Evolutionary conservation across 2,797 vertebrate genomes (phyloP), one percentile per base, ranked within the genome.

Genomic region (Falco rusticolus): DNA sequence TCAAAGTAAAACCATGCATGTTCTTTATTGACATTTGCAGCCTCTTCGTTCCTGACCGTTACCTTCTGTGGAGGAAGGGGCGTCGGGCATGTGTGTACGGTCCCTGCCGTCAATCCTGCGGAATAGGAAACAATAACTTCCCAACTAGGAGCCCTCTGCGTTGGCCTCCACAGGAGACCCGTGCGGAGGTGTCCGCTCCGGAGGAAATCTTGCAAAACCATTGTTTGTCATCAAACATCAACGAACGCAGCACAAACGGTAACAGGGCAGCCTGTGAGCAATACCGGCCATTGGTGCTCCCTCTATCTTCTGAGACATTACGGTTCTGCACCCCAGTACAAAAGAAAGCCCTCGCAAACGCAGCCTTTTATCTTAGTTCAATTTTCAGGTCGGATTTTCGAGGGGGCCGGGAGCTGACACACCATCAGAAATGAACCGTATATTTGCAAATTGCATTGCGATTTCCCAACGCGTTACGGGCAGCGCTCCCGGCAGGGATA

Each of bases 261-360:
- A 56, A 34, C 4, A 51, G 45, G 48, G 33, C 4, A 69, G 66
- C 15, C n/a, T 7, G 54, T 4, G 65, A 74, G 48, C 83, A 60
- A 81, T 4, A 26, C 7, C 76, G 16, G 72, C 4, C 57, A 5
- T 6, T 12, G 83, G 53, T 63, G 94, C 96, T 95, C 93, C 96
- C 94, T 97, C 94, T 94, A 5, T 64, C 95, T 96, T 89, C 84
- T 12, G 29, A 51, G 64, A 69, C 48, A 74, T 63, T 65, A 69
- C 83, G 74, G 93, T 92, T 63, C 88, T 50, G 70, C 96, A 93
- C 43, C 84, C 61, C 47, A 31, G 77, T 74, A 93, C 90, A 94
- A 95, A 91, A 93, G 87, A 84, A 93, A 84, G 24, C 41, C 72
- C 65, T 69, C 4, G 34, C 45, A 64, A 75, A 94, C 71, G 10